Evolutionary conservation across 2,797 vertebrate genomes (phyloP).

Genomic region (Acanthurus tractus): DNA sequence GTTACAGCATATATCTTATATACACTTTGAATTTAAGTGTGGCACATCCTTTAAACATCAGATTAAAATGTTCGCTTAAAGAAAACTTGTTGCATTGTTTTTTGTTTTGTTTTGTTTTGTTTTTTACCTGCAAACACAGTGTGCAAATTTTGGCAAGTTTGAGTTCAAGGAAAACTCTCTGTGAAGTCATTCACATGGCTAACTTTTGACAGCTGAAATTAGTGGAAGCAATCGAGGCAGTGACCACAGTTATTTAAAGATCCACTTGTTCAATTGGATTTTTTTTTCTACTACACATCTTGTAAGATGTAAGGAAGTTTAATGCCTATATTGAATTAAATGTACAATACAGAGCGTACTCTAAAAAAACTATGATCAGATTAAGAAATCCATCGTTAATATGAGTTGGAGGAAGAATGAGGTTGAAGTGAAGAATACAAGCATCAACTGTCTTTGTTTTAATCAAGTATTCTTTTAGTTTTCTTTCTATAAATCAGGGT

Average conservation of each 20-base stretch:
- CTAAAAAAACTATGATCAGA: neutral
- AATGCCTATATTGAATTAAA: neutral
- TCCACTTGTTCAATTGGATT: neutral
- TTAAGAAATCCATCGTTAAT: neutral
- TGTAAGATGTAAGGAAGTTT: neutral
- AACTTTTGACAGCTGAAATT: conserved; percentile 12
- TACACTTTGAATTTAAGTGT: neutral
- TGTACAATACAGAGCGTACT: neutral
- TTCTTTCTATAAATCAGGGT: neutral
- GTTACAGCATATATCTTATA: neutral
- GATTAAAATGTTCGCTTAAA: neutral
- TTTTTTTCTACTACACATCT: neutral
- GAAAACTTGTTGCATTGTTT: neutral
- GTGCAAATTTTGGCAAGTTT: neutral
- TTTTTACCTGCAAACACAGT: neutral
- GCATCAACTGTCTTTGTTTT: neutral
- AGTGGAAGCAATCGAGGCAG: neutral
- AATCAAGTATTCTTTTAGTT: neutral
- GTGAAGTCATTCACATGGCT: conserved; percentile 7
- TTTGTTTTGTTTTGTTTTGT: too few relatives aligned
- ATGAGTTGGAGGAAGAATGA: neutral
- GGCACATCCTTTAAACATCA: neutral
- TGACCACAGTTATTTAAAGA: conserved; percentile 1
- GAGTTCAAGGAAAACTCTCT: neutral
- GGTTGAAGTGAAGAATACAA: neutral